Base-by-base conservation (phyloP, 92 coral and sea anemone species). In the Galaxea fascicularis region DNA sequence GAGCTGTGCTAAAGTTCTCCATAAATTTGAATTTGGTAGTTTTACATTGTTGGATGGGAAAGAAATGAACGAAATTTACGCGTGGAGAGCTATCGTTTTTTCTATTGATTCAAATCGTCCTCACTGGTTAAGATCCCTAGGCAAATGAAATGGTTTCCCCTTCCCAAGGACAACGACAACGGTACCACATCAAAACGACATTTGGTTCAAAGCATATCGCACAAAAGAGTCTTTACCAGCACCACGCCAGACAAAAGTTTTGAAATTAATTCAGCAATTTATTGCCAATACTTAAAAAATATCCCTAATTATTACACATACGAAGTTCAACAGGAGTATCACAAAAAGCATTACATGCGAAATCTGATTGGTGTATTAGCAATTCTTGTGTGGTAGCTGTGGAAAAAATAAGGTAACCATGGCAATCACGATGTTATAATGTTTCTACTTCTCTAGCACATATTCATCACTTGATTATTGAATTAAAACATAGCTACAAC, bases 221-320 rank as follows among this genome's bases (percentile, higher is more conserved):
- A n/a, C n/a, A n/a, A n/a, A n/a, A n/a, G n/a, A 35, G 6, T 6
- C 6, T 6, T 6, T 35, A 6, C 41, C 3, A 35, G 6, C 11
- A 49, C 15, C 54, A 49, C 13, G 15, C 17, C 54, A 10, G 15
- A 49, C 54, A 46, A 12, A 25, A 44, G 10, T 12, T 49, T 41
- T 41, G 28, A 14, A 51, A 30, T 68, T 57, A 24, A 52, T 41
- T 57, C 30, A 9, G 59, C 77, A 71, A 44, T 82, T 82, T 82
- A 82, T 70, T 82, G 59, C 73, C 52, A 82, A 45, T 45, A 24
- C 27, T 70, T 35, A 66, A 17, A 82, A 82, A 82, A 82, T 82
- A 82, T 82, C 86, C 86, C 86, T 70, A 69, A 31, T 70, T 68
- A 68, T 80, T 8, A 82, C 71, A 82, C 66, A 29, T 57, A 15